Conservation (phyloP, 2,888 invertebrate genomes). For the Microplitis manilae region DNA sequence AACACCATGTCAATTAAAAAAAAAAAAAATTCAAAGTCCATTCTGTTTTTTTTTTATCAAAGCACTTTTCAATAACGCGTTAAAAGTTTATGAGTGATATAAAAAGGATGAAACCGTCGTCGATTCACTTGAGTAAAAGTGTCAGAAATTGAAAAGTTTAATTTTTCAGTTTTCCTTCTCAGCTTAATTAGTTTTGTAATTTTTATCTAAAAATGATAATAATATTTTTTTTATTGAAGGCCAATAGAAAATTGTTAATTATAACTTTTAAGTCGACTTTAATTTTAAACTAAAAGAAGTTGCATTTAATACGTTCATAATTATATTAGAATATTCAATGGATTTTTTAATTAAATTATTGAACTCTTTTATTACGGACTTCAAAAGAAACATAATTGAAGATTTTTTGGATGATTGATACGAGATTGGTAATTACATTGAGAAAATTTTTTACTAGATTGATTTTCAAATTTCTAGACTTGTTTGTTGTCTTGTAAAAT, state of each 20-base stretch:
- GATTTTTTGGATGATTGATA: no score
- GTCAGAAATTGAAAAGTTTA: not conserved
- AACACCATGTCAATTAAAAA: not conserved
- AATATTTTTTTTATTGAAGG: not conserved
- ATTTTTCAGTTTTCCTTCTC: not conserved
- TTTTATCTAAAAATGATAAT: not conserved
- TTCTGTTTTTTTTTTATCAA: not conserved
- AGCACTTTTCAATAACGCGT: not conserved
- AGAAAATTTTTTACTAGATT: no score
- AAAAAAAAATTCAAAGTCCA: not conserved
- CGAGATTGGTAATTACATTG: no score
- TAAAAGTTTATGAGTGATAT: not conserved
- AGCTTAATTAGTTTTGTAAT: not conserved
- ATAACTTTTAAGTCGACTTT: not conserved
- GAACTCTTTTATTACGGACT: not conserved
- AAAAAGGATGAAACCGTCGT: not conserved
- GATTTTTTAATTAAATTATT: not conserved
- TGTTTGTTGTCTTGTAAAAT: no score
- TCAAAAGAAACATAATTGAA: no score
- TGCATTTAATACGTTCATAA: not conserved
- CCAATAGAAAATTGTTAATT: not conserved
- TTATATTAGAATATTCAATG: not conserved
- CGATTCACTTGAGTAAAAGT: not conserved
- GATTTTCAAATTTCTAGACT: no score
- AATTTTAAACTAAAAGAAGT: not conserved